Evolutionary conservation across 2,888 invertebrate species (phyloP).

Genomic region (Rhabditoides inermis): DNA sequence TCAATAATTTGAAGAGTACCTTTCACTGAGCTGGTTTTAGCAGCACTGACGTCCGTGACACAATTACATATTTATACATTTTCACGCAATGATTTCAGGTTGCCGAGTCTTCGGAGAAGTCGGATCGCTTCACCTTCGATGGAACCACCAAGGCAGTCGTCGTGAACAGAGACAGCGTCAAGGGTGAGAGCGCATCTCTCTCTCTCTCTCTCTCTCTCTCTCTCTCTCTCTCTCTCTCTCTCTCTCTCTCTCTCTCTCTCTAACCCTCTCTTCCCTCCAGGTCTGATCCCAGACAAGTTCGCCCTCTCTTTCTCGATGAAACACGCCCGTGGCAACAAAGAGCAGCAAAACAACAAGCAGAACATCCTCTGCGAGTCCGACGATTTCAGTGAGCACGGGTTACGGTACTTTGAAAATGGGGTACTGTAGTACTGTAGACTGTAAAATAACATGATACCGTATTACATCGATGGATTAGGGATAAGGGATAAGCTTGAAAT

Average conservation of each 20-base stretch:
- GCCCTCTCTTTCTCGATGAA: conserved; percentile 89
- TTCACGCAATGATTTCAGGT: no score
- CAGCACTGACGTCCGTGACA: no score
- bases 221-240: no score
- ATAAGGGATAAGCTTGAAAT: no score
- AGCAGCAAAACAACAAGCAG: conserved; percentile 84
- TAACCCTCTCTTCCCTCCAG: conserved; percentile 68
- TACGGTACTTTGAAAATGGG: conserved; percentile 78
- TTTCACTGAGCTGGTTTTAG: no score
- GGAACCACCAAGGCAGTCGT: conserved; percentile 11
- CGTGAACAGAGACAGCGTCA: neutral
- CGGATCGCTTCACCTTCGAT: conserved; percentile 6
- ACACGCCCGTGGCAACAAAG: conserved; percentile 67
- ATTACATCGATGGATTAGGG: no score
- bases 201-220: no score
- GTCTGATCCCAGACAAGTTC: conserved; percentile 62
- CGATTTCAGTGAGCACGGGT: conserved; percentile 75
- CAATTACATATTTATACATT: no score
- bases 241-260: no score
- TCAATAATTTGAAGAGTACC: no score
- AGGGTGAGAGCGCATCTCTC: neutral
- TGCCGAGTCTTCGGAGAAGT: neutral
- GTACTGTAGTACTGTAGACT: no score
- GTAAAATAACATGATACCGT: no score
- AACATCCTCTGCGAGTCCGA: conserved; percentile 93